Evolutionary conservation across 2,888 invertebrate species (phyloP), one percentile per base, ranked within the genome.

Genomic region (Bruchidius siliquastri): DNA sequence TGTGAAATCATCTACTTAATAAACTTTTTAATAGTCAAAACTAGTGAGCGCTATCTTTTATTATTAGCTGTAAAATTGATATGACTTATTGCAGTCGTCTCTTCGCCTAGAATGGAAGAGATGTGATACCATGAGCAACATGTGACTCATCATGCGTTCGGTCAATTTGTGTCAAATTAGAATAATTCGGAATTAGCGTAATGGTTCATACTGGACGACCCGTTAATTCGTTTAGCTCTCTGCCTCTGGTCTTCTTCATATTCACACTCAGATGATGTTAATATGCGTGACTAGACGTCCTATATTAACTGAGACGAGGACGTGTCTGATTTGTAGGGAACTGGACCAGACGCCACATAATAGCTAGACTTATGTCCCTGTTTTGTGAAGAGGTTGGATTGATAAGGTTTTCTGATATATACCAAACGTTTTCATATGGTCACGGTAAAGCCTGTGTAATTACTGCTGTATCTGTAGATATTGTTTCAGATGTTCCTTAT

Each of bases 81-180:
- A 1, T 8, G 49, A 49, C 13, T 49, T 49, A 8, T 13, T 13
- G 13, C 49, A n/a, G 49, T 18, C 49, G 49, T 49, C 49, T 49
- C 49, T 13, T 49, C 18, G 18, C 13, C 49, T 49, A 49, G 49
- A 49, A 49, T 3, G 49, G 13, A 49, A 49, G 49, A 49, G 49
- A 49, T 49, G 13, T 13, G 49, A 49, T 49, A 49, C 49, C 49
- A 49, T 49, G 49, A 49, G 1, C 49, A 72, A 70, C 71, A 75
- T 77, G 74, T 80, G 80, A 80, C 73, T 80, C 80, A 80, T 49
- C 49, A 49, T 49, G 13, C 75, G 71, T 73, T 76, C 72, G 76
- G 75, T 78, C 78, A 79, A 80, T 79, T 79, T 79, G 77, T 78
- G 77, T 49, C 49, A 77, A 80, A 80, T 80, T 80, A 79, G 77